A percentile compares a stretch with the other conserved stretches of the same genome.
Conservation (phyloP, 2,888 invertebrate genomes). For the Chalcosyrphus nemorum region DNA sequence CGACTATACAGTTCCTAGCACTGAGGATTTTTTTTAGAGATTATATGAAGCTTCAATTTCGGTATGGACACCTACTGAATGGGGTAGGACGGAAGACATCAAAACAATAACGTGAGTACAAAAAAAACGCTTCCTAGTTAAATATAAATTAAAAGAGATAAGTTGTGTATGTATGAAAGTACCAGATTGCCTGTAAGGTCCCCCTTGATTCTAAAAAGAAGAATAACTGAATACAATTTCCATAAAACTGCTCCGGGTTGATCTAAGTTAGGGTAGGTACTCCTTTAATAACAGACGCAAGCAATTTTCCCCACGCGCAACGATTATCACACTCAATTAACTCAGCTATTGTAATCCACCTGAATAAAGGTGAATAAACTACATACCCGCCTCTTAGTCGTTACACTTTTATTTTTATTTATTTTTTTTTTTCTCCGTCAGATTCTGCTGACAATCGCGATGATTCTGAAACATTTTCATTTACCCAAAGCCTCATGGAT, state of each 20-base stretch:
- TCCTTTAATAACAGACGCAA: neutral
- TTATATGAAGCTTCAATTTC: too few relatives aligned
- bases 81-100: too few relatives aligned
- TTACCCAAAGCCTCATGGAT: slow-evolving; percentile 1
- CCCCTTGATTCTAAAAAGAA: neutral
- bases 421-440: neutral
- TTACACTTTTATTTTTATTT: neutral
- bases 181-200: neutral
- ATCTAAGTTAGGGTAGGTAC: neutral
- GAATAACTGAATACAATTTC: neutral
- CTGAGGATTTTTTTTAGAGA: too few relatives aligned
- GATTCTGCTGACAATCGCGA: slow-evolving; percentile 40
- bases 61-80: too few relatives aligned
- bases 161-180: too few relatives aligned
- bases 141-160: too few relatives aligned
- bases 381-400: neutral
- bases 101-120: too few relatives aligned
- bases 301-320: slow-evolving; percentile 22
- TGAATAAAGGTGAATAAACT: slow-evolving; percentile 60
- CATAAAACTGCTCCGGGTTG: slow-evolving; percentile 3
- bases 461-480: neutral
- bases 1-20: too few relatives aligned
- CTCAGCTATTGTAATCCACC: slow-evolving; percentile 41
- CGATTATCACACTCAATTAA: slow-evolving; percentile 67
- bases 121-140: too few relatives aligned